Percentiles rank a stretch among this genome's conserved stretches.
Conservation (phyloP, 53 echinoderm and acorn worm species). For the Paelopatides confundens region DNA sequence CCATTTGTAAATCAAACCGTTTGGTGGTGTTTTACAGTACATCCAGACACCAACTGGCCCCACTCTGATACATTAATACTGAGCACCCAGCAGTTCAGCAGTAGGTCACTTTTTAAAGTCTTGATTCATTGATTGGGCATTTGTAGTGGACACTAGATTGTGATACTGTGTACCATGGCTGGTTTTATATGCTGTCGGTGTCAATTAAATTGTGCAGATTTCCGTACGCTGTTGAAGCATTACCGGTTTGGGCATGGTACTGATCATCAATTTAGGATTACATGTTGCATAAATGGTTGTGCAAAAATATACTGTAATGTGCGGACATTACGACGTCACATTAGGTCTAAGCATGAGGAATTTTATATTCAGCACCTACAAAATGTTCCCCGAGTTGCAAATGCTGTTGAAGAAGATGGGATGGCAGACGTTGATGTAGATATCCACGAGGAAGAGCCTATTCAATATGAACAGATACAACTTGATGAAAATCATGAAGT, state of each 20-base stretch:
- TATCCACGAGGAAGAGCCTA: not conserved
- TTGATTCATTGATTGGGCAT: too few species aligned
- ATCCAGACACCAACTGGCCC: too few species aligned
- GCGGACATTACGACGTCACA: constrained; percentile 4
- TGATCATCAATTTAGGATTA: not conserved
- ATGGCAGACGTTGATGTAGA: not conserved
- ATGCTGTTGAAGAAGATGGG: not conserved
- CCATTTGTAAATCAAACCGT: too few species aligned
- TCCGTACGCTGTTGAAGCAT: constrained; percentile 33
- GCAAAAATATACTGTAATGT: constrained; percentile 32
- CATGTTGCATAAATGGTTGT: constrained; percentile 20
- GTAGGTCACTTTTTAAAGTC: too few species aligned
- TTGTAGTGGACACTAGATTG: too few species aligned
- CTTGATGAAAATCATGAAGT: constrained; percentile 12
- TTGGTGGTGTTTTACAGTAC: too few species aligned
- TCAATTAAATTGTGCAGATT: not conserved
- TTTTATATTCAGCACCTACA: constrained; percentile 11
- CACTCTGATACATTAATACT: too few species aligned
- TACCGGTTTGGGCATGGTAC: constrained; percentile 11
- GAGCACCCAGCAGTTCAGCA: too few species aligned
- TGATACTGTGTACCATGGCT: too few species aligned
- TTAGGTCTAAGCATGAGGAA: constrained; percentile 24
- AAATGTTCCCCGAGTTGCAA: not conserved
- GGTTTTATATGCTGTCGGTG: constrained; percentile 9
- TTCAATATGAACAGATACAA: constrained; percentile 26